Conservation (phyloP, 53 echinoderm and acorn worm genomes). For the Apostichopus leukothele region DNA sequence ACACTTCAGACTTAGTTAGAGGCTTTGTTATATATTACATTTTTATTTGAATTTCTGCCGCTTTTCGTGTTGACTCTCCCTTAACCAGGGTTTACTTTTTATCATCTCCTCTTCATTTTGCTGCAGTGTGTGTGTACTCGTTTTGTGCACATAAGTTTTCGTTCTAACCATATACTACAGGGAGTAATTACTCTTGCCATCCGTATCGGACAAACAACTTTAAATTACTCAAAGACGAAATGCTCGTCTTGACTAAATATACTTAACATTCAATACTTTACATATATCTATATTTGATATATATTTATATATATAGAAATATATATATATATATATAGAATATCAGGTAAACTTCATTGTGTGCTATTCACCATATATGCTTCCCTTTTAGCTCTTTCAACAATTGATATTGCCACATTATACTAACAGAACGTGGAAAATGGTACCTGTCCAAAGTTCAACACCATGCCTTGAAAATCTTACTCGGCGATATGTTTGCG, state of each 20-base stretch:
- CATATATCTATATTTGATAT: neutral
- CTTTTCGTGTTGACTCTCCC: constrained; percentile 72
- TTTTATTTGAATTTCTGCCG: constrained; percentile 97
- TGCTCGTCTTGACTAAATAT: neutral
- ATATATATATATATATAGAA: too few species aligned
- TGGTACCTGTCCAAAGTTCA: constrained; percentile 35
- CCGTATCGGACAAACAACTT: neutral
- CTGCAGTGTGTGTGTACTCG: constrained; percentile 41
- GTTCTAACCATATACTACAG: neutral
- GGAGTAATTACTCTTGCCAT: neutral
- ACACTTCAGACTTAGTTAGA: constrained; percentile 56
- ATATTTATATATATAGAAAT: too few species aligned
- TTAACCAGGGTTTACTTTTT: constrained; percentile 43
- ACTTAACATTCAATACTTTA: neutral
- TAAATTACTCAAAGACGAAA: neutral
- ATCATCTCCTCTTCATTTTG: neutral
- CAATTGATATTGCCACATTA: constrained; percentile 37
- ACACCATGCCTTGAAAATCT: neutral
- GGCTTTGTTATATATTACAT: constrained; percentile 98
- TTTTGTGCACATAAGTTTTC: neutral
- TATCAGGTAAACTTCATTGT: neutral
- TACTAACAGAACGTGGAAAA: constrained; percentile 12
- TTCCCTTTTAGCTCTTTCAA: neutral
- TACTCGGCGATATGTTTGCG: neutral
- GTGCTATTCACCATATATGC: too few species aligned